Percentiles rank a stretch among this genome's conserved stretches.
phyloP scores from a whole-genome alignment of 2,797 vertebrate genomes.

The Arremon brunneinucha region DNA sequence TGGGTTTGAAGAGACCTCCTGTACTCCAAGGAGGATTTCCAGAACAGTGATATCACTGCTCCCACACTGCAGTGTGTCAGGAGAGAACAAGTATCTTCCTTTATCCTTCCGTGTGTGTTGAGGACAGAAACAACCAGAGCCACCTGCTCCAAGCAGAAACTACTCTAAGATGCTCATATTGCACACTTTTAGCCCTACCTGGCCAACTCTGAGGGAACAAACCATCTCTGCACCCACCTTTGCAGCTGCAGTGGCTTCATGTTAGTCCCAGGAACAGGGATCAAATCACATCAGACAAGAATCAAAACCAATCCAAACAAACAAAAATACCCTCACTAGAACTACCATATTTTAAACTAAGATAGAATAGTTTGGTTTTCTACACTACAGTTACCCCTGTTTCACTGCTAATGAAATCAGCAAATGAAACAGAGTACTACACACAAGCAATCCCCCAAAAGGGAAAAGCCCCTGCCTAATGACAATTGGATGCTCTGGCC shows the following conservation, averaged over 20 bases:
- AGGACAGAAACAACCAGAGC: not conserved
- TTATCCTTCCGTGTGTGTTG: accelerated
- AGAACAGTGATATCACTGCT: accelerated
- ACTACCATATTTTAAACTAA: accelerated
- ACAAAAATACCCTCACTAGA: not conserved
- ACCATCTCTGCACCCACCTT: accelerated
- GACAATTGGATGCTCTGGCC: not conserved
- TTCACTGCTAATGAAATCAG: not conserved
- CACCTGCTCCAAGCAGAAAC: not conserved
- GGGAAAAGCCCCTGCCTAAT: not conserved
- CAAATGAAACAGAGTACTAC: not conserved
- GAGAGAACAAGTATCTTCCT: not conserved
- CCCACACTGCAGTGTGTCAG: too few species aligned
- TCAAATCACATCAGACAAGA: not conserved
- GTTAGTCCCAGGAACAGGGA: not conserved
- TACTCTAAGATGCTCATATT: accelerated
- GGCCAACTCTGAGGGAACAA: not conserved
- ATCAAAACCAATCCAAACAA: not conserved
- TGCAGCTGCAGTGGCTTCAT: not conserved
- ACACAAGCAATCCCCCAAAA: not conserved
- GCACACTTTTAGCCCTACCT: not conserved
- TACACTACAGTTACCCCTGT: not conserved
- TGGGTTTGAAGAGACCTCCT: accelerated
- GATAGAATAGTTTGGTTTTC: not conserved
- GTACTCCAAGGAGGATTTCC: not conserved